These are phyloP conservation scores for Eulithis testata DNA, from an alignment of 2,888 invertebrate species.

Conservation along the genomic window DNA sequence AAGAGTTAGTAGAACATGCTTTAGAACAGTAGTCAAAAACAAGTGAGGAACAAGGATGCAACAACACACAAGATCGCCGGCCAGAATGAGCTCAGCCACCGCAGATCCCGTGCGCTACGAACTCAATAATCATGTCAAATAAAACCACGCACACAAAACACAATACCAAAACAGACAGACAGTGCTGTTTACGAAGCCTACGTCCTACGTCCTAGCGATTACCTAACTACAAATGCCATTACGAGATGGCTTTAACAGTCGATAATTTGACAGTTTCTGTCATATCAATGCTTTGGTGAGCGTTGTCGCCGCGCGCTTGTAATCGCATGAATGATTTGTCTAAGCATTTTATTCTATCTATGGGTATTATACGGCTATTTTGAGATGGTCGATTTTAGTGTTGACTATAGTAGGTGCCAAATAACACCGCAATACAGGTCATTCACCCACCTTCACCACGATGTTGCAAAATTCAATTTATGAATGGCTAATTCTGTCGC, in stretches of 20 bases:
- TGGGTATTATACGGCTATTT: no score
- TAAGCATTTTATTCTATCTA: no score
- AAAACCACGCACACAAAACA: conserved; percentile 45
- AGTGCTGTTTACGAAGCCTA: background rate
- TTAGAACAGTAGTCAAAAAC: conserved; percentile 68
- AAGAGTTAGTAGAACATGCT: conserved; percentile 54
- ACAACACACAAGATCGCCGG: conserved; percentile 82
- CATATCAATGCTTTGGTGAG: background rate
- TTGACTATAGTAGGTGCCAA: no score
- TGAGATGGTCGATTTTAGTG: no score
- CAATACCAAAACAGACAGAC: conserved; percentile 14
- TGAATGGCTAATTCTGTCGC: no score
- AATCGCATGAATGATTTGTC: background rate
- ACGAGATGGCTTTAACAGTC: no score
- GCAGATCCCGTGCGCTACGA: conserved; percentile 59
- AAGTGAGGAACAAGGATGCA: conserved; percentile 66
- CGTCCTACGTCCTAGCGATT: conserved; percentile 8
- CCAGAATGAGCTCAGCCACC: conserved; percentile 74
- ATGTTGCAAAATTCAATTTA: no score
- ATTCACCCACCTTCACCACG: no score
- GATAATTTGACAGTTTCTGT: background rate
- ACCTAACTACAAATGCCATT: background rate
- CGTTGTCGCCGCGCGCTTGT: background rate
- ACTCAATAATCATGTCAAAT: conserved; percentile 68
- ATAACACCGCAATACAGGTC: no score